Evolutionary conservation across 2,113 vertebrate species (phyloP).

Genomic region (Epinephelus fuscoguttatus): DNA sequence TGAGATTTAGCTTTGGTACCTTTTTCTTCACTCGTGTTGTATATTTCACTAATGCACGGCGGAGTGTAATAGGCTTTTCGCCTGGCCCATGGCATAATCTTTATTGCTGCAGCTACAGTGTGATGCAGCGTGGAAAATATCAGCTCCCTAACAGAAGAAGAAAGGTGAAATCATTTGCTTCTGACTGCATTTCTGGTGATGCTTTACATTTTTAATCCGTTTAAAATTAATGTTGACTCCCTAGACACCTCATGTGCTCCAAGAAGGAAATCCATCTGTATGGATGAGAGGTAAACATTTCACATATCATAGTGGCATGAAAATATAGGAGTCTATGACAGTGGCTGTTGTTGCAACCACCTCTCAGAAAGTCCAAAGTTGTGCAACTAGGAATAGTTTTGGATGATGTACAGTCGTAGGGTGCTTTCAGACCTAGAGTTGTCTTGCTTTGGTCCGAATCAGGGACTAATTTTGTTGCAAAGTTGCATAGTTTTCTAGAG

Average conservation of each 20-base stretch:
- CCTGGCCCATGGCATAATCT: slow-evolving; percentile 33
- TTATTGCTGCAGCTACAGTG: slow-evolving; percentile 46
- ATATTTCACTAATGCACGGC: slow-evolving; percentile 61
- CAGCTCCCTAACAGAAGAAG: slow-evolving; percentile 1
- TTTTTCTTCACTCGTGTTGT: slow-evolving; percentile 41
- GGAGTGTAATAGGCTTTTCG: slow-evolving; percentile 40
- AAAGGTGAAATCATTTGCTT: slow-evolving; percentile 9
- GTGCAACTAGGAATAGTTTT: background rate
- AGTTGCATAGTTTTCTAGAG: no score
- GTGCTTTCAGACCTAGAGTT: no score
- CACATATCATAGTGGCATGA: background rate
- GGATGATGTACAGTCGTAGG: background rate
- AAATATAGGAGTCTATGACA: background rate
- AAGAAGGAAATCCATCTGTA: background rate
- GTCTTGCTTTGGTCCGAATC: no score
- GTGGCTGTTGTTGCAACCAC: background rate
- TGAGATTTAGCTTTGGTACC: slow-evolving; percentile 40
- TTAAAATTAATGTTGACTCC: background rate
- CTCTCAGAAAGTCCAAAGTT: background rate
- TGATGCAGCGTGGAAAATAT: slow-evolving; percentile 28
- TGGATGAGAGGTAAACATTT: background rate
- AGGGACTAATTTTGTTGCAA: no score
- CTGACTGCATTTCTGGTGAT: background rate
- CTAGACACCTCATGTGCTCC: background rate
- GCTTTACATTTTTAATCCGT: background rate